Evolutionary conservation across 1,140 invertebrate species (phyloP).

Genomic region (Frieseomelitta varia): DNA sequence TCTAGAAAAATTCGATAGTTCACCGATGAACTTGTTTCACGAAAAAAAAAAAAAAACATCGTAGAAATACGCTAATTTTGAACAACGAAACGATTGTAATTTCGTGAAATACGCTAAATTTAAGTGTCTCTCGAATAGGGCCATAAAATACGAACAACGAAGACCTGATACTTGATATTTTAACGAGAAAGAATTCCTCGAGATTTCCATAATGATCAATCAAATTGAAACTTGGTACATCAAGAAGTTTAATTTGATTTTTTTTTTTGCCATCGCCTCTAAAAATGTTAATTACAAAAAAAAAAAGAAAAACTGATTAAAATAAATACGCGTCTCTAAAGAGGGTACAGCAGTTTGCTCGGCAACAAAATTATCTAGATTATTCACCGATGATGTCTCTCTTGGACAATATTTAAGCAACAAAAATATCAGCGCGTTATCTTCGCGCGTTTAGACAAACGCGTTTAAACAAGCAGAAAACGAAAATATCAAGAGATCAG

Average conservation of each 20-base stretch:
- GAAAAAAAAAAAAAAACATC: neutral
- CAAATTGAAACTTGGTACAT: neutral
- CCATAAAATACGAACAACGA: neutral
- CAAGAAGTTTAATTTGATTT: neutral
- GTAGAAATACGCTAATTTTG: neutral
- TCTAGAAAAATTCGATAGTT: neutral
- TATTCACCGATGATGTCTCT: neutral
- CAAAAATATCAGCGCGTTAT: slow-evolving; percentile 32
- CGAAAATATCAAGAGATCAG: neutral
- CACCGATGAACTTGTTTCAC: neutral
- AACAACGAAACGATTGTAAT: neutral
- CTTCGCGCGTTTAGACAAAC: slow-evolving; percentile 14
- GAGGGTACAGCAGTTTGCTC: neutral
- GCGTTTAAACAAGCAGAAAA: slow-evolving; percentile 14
- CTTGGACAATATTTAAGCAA: slow-evolving; percentile 19
- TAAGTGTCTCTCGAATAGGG: neutral
- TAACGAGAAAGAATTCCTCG: neutral
- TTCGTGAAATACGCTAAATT: neutral
- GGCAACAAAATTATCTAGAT: slow-evolving; percentile 25
- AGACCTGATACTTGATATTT: neutral
- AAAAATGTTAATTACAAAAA: neutral
- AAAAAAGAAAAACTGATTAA: neutral
- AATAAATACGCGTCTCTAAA: neutral
- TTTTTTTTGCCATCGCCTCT: neutral
- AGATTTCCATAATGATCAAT: too few relatives aligned